Evolutionary conservation across 2,113 vertebrate genomes (phyloP).

Genomic region (Penelope pileata): DNA sequence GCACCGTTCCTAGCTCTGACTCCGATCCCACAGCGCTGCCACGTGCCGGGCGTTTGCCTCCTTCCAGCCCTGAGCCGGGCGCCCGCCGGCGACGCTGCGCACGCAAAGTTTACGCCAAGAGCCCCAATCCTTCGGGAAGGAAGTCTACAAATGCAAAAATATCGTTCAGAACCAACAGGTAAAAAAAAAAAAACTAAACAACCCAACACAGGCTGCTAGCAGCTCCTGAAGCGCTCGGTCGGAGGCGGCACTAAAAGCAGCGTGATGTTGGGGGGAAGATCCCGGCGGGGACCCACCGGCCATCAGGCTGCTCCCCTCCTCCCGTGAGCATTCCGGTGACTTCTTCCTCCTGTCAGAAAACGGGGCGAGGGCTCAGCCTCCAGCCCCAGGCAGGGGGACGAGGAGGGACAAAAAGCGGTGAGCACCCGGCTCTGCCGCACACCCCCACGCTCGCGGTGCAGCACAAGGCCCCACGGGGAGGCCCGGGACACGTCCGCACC

Average conservation of each 20-base stretch:
- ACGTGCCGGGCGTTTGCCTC: neutral
- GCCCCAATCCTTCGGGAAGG: neutral
- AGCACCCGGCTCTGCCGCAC: no score
- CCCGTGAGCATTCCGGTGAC: neutral
- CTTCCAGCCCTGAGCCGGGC: constrained; percentile 31
- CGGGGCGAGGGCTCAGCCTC: neutral
- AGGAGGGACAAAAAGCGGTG: neutral
- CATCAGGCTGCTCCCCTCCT: constrained; percentile 2
- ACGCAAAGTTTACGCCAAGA: neutral
- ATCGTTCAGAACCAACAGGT: neutral
- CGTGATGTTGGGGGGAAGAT: neutral
- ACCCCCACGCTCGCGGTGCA: no score
- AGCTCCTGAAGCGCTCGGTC: neutral
- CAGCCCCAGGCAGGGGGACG: no score
- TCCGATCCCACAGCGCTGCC: neutral
- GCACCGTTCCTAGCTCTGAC: neutral
- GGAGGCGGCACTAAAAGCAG: neutral
- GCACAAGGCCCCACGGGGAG: neutral
- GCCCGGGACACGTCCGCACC: neutral
- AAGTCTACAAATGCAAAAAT: constrained; percentile 28
- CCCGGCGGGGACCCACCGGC: neutral
- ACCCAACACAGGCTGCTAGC: neutral
- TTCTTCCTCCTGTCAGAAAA: constrained; percentile 40
- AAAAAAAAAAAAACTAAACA: neutral
- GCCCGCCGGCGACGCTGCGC: neutral